phyloP scores from a whole-genome alignment of 2,797 vertebrate genomes.

The Enteromius afrohamiltoni region DNA sequence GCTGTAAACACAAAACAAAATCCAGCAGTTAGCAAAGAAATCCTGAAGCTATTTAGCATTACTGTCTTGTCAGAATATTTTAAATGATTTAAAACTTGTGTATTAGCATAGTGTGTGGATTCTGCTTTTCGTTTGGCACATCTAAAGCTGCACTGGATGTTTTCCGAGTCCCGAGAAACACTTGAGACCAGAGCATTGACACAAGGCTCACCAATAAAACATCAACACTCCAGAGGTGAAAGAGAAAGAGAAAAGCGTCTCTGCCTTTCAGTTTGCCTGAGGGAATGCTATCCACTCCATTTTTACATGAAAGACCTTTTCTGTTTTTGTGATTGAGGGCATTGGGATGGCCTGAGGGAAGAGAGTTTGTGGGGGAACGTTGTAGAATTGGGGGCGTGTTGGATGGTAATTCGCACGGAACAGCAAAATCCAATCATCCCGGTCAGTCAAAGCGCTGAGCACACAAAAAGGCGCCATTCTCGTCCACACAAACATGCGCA shows the following conservation, averaged over 20 bases:
- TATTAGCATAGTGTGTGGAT: constrained; percentile 16
- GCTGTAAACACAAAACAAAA: neutral
- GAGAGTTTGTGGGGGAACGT: constrained; percentile 31
- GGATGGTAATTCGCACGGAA: constrained; percentile 56
- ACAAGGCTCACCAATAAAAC: constrained; percentile 45
- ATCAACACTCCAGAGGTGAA: constrained; percentile 35
- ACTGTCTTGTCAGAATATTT: neutral
- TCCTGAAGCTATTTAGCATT: constrained; percentile 10
- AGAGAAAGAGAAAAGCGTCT: constrained; percentile 27
- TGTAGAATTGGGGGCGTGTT: constrained; percentile 23
- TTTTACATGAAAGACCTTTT: constrained; percentile 62
- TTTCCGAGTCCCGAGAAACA: constrained; percentile 9
- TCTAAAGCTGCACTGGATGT: constrained; percentile 19
- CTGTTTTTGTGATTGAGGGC: constrained; percentile 58
- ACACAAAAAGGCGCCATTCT: constrained; percentile 54
- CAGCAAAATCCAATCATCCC: constrained; percentile 57
- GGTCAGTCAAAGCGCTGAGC: constrained; percentile 64
- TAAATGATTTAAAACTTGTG: neutral
- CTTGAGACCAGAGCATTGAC: constrained; percentile 39
- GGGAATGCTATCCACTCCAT: constrained; percentile 54
- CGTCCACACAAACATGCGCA: constrained; percentile 9
- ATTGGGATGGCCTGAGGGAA: constrained; percentile 49
- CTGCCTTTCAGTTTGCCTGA: constrained; percentile 45
- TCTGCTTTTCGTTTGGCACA: constrained; percentile 1
- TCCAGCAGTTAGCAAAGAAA: neutral